phyloP scores from a whole-genome alignment of 2,888 invertebrate species.

The Morpho achilles region DNA sequence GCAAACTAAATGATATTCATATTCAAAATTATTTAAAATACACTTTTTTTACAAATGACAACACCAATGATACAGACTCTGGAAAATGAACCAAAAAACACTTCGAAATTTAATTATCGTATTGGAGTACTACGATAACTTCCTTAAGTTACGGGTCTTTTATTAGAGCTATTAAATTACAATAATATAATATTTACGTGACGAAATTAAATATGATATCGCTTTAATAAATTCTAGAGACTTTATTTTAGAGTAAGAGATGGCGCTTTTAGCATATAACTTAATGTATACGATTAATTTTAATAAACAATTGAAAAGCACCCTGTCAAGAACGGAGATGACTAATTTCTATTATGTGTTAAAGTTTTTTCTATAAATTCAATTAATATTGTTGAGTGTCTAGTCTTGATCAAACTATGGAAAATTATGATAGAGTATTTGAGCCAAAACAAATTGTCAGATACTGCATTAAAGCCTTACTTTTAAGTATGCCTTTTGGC shows the following conservation, averaged over 20 bases:
- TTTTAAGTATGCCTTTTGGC: no score
- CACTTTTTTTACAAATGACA: conserved; percentile 37
- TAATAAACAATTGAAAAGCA: no score
- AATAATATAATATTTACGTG: not conserved
- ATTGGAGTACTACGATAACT: conserved; percentile 7
- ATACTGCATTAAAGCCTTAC: no score
- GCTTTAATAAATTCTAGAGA: not conserved
- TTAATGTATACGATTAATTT: not conserved
- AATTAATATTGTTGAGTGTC: no score
- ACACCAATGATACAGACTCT: conserved; percentile 47
- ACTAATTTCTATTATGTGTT: no score
- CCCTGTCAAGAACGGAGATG: no score
- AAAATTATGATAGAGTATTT: no score
- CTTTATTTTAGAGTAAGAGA: conserved; percentile 36
- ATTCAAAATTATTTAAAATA: not conserved
- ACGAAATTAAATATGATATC: not conserved
- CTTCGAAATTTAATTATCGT: conserved; percentile 5
- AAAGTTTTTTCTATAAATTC: no score
- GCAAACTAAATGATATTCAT: no score
- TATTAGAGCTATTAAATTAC: not conserved
- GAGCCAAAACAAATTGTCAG: no score
- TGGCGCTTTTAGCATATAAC: conserved; percentile 34
- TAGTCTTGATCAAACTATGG: no score
- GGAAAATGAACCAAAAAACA: conserved; percentile 17
- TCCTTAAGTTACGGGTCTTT: conserved; percentile 14